Percentiles rank a stretch among this genome's conserved stretches.
Evolutionary conservation across 2,888 invertebrate genomes (phyloP).

Genomic region (Drosophila nr. perissopoda): DNA sequence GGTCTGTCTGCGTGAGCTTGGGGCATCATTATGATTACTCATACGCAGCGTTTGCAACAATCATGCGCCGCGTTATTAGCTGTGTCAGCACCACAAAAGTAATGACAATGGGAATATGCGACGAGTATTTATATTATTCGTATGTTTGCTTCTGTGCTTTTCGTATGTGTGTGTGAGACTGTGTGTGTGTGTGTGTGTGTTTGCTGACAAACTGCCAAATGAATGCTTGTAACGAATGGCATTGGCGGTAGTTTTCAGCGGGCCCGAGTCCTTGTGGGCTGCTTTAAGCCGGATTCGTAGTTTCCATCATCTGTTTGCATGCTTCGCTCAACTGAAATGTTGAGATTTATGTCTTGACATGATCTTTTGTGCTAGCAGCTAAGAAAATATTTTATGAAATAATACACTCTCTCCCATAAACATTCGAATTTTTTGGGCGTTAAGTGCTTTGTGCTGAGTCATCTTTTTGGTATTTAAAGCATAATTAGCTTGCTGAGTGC

Average conservation of each 20-base stretch:
- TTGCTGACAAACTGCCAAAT: conserved; percentile 44
- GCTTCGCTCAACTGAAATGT: conserved; percentile 72
- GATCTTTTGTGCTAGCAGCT: conserved; percentile 77
- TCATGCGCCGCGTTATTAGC: conserved; percentile 79
- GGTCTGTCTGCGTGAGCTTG: conserved; percentile 27
- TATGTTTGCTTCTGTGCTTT: conserved; percentile 14
- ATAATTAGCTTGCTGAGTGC: conserved; percentile 78
- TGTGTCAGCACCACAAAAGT: conserved; percentile 78
- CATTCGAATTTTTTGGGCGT: conserved; percentile 37
- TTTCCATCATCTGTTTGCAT: conserved; percentile 55
- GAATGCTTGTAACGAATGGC: conserved; percentile 31
- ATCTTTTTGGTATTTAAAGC: conserved; percentile 74
- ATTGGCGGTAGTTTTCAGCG: conserved; percentile 47
- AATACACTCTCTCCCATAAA: conserved; percentile 46
- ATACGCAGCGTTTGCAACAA: conserved; percentile 79
- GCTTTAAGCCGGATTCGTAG: conserved; percentile 51
- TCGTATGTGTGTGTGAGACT: background rate
- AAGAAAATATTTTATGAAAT: conserved; percentile 81
- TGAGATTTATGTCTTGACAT: conserved; percentile 79
- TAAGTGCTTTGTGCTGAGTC: conserved; percentile 78
- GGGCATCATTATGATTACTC: conserved; percentile 76
- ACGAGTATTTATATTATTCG: conserved; percentile 72
- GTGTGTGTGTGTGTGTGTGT: conserved; percentile 6
- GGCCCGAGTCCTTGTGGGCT: conserved; percentile 9
- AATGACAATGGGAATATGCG: conserved; percentile 79